Conservation (phyloP, 2,797 vertebrate species). For the Enteromius afrohamiltoni region DNA sequence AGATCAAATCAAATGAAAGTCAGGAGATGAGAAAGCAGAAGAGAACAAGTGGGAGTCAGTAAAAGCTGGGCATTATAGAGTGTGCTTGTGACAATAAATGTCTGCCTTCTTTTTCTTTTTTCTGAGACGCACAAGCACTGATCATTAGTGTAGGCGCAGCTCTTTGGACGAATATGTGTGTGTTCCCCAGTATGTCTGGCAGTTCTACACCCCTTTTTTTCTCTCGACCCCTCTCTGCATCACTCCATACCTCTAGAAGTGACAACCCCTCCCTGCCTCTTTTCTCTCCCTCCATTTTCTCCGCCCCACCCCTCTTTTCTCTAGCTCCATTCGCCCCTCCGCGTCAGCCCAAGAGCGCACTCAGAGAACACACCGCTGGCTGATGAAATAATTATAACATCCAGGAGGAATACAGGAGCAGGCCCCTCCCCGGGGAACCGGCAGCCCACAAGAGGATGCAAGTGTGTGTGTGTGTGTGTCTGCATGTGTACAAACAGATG, state of each 20-base stretch:
- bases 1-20: conserved; percentile 13
- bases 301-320: conserved; percentile 59
- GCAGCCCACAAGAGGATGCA: conserved; percentile 36
- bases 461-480: conserved; percentile 33
- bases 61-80: conserved; percentile 37
- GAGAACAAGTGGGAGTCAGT: conserved; percentile 3
- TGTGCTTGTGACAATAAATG: conserved; percentile 57
- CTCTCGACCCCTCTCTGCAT: conserved; percentile 44
- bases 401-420: conserved; percentile 81
- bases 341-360: conserved; percentile 84
- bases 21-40: background rate
- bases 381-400: conserved; percentile 93
- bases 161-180: conserved; percentile 64
- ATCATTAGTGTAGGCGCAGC: conserved; percentile 75
- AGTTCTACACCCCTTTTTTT: conserved; percentile 61
- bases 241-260: conserved; percentile 69
- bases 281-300: conserved; percentile 27
- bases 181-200: conserved; percentile 52
- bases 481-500: conserved; percentile 31
- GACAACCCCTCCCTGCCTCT: conserved; percentile 66
- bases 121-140: conserved; percentile 60
- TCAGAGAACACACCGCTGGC: conserved; percentile 84
- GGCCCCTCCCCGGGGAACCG: conserved; percentile 79
- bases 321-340: conserved; percentile 71
- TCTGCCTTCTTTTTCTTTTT: conserved; percentile 44